Evolutionary conservation across 2,888 invertebrate species (phyloP), one percentile per base, ranked within the genome.

Genomic region (Ophraella communa): DNA sequence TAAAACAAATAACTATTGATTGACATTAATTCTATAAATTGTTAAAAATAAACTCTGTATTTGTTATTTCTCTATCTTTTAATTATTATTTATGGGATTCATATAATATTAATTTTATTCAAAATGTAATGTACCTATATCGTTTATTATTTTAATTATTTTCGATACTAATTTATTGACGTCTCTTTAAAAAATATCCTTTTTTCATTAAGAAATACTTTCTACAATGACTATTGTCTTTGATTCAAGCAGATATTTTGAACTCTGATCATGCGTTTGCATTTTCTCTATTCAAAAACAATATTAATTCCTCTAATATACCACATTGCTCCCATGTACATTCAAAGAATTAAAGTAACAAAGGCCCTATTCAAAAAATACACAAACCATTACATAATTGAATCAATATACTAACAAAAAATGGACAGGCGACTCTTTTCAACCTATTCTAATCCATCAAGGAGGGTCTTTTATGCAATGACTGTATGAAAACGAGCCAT

Each of bases 371-470:
- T 27, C 14, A 24, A 49, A 58, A 42, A 42, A 30, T 44, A 30
- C 42, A 59, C 44, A 42, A 59, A 39, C 59, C 52, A 60, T 60
- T 60, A 53, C 60, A 52, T 60, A 60, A 60, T 60, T 60, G 60
- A 60, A 60, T 60, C 60, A 60, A 60, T 60, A 60, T 42, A 52
- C 52, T 42, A 20, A 52, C 60, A 53, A 60, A 35, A 60, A 60
- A 52, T 60, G 60, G 60, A 60, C 60, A 60, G 60, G 60, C 60
- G 60, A 53, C 52, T 60, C 60, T 60, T 59, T 59, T 60, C 52
- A 53, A 52, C 52, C 60, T 44, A 52, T 60, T 60, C 60, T 60
- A 60, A 60, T 60, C 60, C 60, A 60, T 60, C 60, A 60, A 60
- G 44, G 30, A 60, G 53, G 21, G 52, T 52, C 52, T 60, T 60